Evolutionary conservation across 2,797 vertebrate species (phyloP).

Genomic region (Thamnophis elegans): DNA sequence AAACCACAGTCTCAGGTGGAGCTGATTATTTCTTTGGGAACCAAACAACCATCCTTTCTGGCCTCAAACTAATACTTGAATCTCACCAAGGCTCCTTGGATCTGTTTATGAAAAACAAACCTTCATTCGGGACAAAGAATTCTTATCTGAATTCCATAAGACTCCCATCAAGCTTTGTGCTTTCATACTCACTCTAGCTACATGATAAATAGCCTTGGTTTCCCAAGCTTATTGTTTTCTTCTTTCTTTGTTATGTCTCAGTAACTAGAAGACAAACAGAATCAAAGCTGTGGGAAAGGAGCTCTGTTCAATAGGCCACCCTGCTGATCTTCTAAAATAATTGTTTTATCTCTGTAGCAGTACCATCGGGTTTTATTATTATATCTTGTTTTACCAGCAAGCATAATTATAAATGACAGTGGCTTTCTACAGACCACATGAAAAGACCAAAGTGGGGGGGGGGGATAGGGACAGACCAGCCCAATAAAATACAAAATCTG

Average conservation of each 20-base stretch:
- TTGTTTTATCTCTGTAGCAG: constrained; percentile 50
- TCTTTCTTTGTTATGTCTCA: constrained; percentile 59
- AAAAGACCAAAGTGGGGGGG: background rate
- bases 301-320: constrained; percentile 53
- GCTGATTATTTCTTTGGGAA: background rate
- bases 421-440: constrained; percentile 14
- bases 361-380: constrained; percentile 51
- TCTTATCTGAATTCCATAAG: background rate
- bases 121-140: constrained; percentile 1
- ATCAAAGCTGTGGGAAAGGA: constrained; percentile 40
- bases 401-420: constrained; percentile 40
- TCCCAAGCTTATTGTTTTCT: constrained; percentile 24
- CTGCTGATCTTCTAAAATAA: constrained; percentile 60
- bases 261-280: constrained; percentile 47
- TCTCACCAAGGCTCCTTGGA: background rate
- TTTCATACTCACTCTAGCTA: constrained; percentile 37
- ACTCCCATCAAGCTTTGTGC: background rate
- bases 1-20: background rate
- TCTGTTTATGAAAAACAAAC: background rate
- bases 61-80: background rate
- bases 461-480: background rate
- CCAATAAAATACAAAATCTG: background rate
- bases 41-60: background rate
- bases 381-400: constrained; percentile 54
- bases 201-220: constrained; percentile 30